Percentiles rank a stretch among this genome's conserved stretches.
Evolutionary conservation across 64 coral and sea anemone species (phyloP).

Genomic region (Anthopleura sola): DNA sequence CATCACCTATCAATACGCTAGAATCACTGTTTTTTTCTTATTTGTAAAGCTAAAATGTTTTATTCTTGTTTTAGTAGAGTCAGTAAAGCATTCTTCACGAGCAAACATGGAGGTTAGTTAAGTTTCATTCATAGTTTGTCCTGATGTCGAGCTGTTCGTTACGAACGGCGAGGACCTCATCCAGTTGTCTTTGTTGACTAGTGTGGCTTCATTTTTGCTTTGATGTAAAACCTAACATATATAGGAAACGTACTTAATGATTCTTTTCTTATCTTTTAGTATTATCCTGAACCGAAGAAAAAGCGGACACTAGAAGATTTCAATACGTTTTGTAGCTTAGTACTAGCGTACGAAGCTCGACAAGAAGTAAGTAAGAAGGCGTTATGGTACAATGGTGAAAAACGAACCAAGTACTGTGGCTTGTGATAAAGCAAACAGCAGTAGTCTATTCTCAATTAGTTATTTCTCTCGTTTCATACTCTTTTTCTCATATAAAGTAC

Average conservation of each 20-base stretch:
- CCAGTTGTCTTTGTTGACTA: conserved; percentile 8
- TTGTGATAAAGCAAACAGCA: background rate
- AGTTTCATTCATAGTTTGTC: conserved; percentile 20
- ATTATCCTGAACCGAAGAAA: conserved; percentile 82
- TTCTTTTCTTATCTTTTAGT: conserved; percentile 43
- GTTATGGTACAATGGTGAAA: background rate
- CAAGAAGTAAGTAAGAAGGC: conserved; percentile 70
- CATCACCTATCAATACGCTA: background rate
- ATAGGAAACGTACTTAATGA: background rate
- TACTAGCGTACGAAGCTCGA: conserved; percentile 97
- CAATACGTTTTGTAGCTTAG: conserved; percentile 97
- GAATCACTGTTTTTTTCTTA: conserved; percentile 1
- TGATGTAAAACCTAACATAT: background rate
- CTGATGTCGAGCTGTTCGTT: conserved; percentile 12
- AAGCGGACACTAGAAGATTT: conserved; percentile 90
- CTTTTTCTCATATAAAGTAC: background rate
- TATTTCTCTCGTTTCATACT: background rate
- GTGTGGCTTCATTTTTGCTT: background rate
- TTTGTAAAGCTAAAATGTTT: background rate
- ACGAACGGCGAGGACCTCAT: background rate
- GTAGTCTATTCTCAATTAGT: background rate
- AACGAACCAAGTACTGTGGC: background rate
- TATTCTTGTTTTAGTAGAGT: conserved; percentile 36
- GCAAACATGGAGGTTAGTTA: conserved; percentile 39
- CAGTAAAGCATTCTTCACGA: conserved; percentile 42